A percentile compares a stretch with the other conserved stretches of the same genome.
Evolutionary conservation across 2,113 vertebrate species (phyloP).

Genomic region (cattle (Bos taurus)): DNA sequence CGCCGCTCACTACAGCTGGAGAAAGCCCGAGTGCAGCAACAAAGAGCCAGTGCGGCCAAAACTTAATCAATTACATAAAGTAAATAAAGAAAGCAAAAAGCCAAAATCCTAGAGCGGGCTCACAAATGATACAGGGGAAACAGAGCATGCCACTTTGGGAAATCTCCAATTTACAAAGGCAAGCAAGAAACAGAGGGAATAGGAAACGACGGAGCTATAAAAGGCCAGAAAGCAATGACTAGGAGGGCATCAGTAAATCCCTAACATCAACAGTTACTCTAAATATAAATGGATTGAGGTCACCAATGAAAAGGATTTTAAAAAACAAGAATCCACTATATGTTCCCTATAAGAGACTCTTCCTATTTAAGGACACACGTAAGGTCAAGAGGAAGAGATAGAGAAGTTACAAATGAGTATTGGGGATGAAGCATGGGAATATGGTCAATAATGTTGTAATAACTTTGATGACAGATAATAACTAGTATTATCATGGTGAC

Average conservation of each 20-base stretch:
- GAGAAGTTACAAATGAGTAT: not conserved
- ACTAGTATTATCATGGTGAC: not conserved
- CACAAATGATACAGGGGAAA: not conserved
- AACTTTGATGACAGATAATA: not conserved
- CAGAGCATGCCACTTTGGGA: not conserved
- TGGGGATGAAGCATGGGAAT: not conserved
- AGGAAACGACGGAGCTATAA: not conserved
- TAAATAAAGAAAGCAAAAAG: not conserved
- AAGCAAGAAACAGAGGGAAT: not conserved
- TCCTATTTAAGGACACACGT: not conserved
- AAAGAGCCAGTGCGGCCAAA: not conserved
- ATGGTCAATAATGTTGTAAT: not conserved
- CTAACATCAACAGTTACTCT: not conserved
- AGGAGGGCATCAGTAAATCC: not conserved
- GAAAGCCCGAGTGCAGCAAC: not conserved
- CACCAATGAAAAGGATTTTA: not conserved
- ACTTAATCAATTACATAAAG: not conserved
- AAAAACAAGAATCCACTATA: not conserved
- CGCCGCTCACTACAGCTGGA: not conserved
- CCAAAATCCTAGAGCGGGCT: not conserved
- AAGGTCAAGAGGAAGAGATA: not conserved
- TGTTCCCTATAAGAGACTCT: not conserved
- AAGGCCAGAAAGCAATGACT: not conserved
- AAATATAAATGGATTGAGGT: not conserved
- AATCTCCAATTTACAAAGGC: not conserved